A percentile compares a stretch with the other conserved stretches of the same genome.
phyloP scores from a whole-genome alignment of 35 echinoderm and acorn worm genomes.

The Patiria miniata region DNA sequence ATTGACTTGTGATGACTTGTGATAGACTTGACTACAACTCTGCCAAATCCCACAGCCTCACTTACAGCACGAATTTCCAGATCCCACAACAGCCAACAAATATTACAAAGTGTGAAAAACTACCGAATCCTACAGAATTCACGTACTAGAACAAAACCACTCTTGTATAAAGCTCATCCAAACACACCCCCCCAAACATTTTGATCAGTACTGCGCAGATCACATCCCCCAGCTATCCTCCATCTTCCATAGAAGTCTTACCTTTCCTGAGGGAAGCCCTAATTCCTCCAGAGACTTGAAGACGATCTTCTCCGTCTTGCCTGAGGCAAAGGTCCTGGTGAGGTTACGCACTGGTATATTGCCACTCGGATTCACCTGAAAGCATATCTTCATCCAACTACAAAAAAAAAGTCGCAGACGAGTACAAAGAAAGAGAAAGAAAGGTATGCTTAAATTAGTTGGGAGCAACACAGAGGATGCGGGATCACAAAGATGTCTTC shows the following conservation, averaged over 20 bases:
- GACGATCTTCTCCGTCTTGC: slow-evolving; percentile 94
- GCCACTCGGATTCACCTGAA: slow-evolving; percentile 92
- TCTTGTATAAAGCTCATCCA: too few relatives aligned
- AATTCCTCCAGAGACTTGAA: slow-evolving; percentile 94
- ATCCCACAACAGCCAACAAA: too few relatives aligned
- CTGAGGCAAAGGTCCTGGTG: slow-evolving; percentile 94
- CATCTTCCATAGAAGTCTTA: neutral
- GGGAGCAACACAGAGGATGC: neutral
- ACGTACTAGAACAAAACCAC: too few relatives aligned
- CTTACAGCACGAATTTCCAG: too few relatives aligned
- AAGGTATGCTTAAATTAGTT: neutral
- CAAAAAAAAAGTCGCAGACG: neutral
- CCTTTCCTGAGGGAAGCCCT: slow-evolving; percentile 85
- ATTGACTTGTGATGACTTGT: too few relatives aligned
- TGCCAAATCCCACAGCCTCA: too few relatives aligned
- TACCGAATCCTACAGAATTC: too few relatives aligned
- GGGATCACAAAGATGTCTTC: neutral
- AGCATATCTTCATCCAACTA: slow-evolving; percentile 98
- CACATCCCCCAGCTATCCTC: too few relatives aligned
- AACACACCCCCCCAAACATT: too few relatives aligned
- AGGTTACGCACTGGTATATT: slow-evolving; percentile 91
- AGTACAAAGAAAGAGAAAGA: neutral
- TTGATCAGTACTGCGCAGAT: too few relatives aligned
- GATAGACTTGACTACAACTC: too few relatives aligned
- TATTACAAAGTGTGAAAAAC: too few relatives aligned